Conservation (phyloP, 2,888 invertebrate genomes). For the Andrena fulva region DNA sequence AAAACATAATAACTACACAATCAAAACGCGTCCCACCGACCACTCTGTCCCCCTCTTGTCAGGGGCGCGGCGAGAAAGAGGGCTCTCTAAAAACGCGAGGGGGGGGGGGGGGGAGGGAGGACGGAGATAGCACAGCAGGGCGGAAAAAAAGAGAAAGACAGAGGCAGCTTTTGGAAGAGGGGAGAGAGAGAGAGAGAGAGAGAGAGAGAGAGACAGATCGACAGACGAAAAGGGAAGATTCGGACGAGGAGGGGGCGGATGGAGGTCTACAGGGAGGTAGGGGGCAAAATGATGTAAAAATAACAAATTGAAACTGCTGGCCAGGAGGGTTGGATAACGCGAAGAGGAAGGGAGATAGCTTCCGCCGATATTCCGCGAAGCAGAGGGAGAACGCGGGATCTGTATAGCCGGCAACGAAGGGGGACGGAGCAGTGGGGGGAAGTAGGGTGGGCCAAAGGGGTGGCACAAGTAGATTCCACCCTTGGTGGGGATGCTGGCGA, state of each 20-base stretch:
- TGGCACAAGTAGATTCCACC: slow-evolving; percentile 60
- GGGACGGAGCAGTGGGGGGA: slow-evolving; percentile 43
- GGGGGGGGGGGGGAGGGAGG: slow-evolving; percentile 7
- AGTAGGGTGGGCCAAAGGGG: slow-evolving; percentile 64
- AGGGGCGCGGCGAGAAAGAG: slow-evolving; percentile 18
- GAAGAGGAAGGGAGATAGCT: slow-evolving; percentile 43
- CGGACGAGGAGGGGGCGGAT: slow-evolving; percentile 55
- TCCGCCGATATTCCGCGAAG: slow-evolving; percentile 10
- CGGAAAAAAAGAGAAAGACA: slow-evolving; percentile 6
- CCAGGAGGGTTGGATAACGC: slow-evolving; percentile 72
- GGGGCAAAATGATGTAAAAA: slow-evolving; percentile 81
- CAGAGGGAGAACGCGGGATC: slow-evolving; percentile 35
- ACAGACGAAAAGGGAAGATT: slow-evolving; percentile 38
- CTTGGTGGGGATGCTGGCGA: slow-evolving; percentile 51
- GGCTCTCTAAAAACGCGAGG: slow-evolving; percentile 21
- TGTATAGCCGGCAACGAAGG: slow-evolving; percentile 35
- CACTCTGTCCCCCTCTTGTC: slow-evolving; percentile 26
- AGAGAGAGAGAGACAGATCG: slow-evolving; percentile 52
- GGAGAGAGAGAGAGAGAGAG: slow-evolving; percentile 41
- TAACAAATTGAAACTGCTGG: slow-evolving; percentile 82
- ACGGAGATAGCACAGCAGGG: neutral
- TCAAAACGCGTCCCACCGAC: slow-evolving; percentile 68
- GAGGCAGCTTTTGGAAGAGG: neutral
- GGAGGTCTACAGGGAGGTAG: slow-evolving; percentile 56
- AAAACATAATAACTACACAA: slow-evolving; percentile 75